A percentile compares a stretch with the other conserved stretches of the same genome.
Conservation (phyloP, 2,888 invertebrate genomes). For the Teleogryllus oceanicus region DNA sequence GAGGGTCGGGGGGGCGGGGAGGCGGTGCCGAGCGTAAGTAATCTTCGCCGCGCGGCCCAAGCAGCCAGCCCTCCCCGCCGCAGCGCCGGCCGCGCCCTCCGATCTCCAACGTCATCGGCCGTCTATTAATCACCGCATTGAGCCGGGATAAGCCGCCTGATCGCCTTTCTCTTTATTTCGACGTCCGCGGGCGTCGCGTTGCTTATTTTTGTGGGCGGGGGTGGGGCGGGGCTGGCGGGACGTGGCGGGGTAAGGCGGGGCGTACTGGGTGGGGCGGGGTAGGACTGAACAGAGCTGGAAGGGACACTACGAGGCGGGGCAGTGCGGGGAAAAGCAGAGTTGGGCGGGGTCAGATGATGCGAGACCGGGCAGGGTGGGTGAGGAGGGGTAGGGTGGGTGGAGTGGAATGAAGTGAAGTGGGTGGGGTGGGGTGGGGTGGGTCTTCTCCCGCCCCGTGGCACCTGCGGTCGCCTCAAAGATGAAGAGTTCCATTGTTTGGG, state of each 20-base stretch:
- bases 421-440: no score
- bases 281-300: no score
- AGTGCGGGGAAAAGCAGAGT: no score
- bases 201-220: not conserved
- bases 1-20: not conserved
- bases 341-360: no score
- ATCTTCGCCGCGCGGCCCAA: not conserved
- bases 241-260: not conserved
- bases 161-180: conserved; percentile 10
- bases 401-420: no score
- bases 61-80: not conserved
- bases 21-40: not conserved
- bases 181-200: conserved; percentile 3
- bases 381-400: no score
- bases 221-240: not conserved
- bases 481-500: no score
- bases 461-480: no score
- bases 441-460: no score
- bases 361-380: no score
- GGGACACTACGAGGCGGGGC: no score
- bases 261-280: no score
- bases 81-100: not conserved
- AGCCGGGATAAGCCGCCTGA: not conserved
- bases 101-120: conserved; percentile 5
- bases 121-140: conserved; percentile 18